Evolutionary conservation across 1,140 invertebrate genomes (phyloP).

Genomic region (Musca domestica): DNA sequence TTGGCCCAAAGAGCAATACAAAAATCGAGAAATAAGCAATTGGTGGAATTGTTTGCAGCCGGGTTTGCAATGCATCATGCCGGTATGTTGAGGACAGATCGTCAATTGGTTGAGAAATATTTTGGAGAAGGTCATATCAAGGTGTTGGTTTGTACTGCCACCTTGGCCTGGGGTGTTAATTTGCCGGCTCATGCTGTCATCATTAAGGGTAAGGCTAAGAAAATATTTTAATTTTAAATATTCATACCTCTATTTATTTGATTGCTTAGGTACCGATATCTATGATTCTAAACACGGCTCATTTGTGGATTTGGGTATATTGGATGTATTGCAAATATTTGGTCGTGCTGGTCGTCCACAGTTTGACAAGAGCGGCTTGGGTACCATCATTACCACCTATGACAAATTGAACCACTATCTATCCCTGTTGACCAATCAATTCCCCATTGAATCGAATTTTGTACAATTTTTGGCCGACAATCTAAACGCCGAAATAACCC

Average conservation of each 20-base stretch:
- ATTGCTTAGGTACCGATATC: conserved; percentile 80
- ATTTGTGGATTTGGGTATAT: conserved; percentile 92
- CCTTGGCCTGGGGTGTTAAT: conserved; percentile 99
- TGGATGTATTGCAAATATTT: conserved; percentile 99
- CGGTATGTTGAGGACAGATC: conserved; percentile 60
- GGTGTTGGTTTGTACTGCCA: conserved; percentile 95
- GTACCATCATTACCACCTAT: conserved; percentile 93
- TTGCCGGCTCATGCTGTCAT: conserved; percentile 96
- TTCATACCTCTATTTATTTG: background rate
- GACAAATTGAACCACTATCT: conserved; percentile 93
- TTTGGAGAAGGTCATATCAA: conserved; percentile 87
- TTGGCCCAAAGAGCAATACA: conserved; percentile 65
- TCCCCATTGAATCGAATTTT: conserved; percentile 98
- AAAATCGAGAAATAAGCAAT: conserved; percentile 72
- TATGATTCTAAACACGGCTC: conserved; percentile 94
- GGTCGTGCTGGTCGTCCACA: conserved; percentile 96
- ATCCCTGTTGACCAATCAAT: conserved; percentile 91
- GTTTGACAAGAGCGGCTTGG: conserved; percentile 87
- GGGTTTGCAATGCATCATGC: conserved; percentile 97
- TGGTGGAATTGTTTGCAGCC: conserved; percentile 78
- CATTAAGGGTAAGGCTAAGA: conserved; percentile 65
- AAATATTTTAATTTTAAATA: background rate
- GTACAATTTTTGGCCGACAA: conserved; percentile 90
- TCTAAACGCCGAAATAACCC: conserved; percentile 93
- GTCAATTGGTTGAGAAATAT: conserved; percentile 82